Evolutionary conservation across 2,113 vertebrate species (phyloP).

Genomic region (Cisticola juncidis): DNA sequence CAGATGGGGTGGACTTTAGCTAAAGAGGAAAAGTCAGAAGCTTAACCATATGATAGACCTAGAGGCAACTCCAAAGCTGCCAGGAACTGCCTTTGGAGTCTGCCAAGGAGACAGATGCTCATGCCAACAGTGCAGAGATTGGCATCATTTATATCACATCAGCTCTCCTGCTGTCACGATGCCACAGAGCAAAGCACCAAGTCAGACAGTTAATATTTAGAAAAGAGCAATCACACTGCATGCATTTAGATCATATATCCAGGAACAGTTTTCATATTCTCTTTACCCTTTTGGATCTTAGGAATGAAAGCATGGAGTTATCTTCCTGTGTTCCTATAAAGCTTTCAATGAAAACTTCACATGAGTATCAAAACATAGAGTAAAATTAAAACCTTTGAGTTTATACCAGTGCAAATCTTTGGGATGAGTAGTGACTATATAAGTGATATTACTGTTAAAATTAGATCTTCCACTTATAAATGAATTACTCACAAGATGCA

Average conservation of each 20-base stretch:
- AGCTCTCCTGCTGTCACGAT: slow-evolving; percentile 20
- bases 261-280: background rate
- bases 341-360: background rate
- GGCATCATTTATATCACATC: slow-evolving; percentile 63
- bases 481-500: background rate
- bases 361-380: fast-evolving
- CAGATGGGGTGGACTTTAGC: slow-evolving; percentile 59
- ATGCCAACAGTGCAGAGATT: slow-evolving; percentile 61
- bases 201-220: slow-evolving; percentile 37
- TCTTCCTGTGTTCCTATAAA: background rate
- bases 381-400: background rate
- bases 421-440: background rate
- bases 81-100: slow-evolving; percentile 45
- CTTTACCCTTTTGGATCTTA: background rate
- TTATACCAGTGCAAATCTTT: background rate
- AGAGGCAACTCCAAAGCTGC: slow-evolving; percentile 59
- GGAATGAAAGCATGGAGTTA: background rate
- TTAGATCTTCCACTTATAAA: background rate
- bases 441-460: background rate
- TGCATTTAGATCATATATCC: background rate
- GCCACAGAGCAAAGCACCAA: slow-evolving; percentile 8
- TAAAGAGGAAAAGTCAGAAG: slow-evolving; percentile 59
- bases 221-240: slow-evolving; percentile 3
- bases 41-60: slow-evolving; percentile 61
- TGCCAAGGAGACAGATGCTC: slow-evolving; percentile 69